Evolutionary conservation across 2,797 vertebrate genomes (phyloP).

Genomic region (Cirrhinus molitorella): DNA sequence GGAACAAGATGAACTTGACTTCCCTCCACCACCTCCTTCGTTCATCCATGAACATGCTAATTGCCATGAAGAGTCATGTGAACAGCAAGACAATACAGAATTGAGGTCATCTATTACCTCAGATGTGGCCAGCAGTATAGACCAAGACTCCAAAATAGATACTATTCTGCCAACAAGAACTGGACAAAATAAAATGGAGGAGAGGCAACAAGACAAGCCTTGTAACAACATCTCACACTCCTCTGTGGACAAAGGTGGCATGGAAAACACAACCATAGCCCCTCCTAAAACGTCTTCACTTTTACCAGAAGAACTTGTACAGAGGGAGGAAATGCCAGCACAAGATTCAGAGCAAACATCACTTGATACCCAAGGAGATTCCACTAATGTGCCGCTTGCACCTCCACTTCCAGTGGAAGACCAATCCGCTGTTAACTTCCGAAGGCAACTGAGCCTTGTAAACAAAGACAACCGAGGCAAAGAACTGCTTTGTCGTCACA

Average conservation of each 20-base stretch:
- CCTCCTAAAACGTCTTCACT: constrained; percentile 18
- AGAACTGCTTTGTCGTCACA: constrained; percentile 78
- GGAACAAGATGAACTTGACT: constrained; percentile 87
- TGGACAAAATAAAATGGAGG: constrained; percentile 3
- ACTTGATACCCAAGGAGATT: constrained; percentile 38
- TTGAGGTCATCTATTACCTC: background rate
- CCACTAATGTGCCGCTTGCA: constrained; percentile 50
- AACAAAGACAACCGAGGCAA: constrained; percentile 77
- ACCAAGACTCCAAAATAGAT: constrained; percentile 29
- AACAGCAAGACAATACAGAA: background rate
- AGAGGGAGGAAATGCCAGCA: constrained; percentile 31
- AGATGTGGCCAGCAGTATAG: constrained; percentile 13
- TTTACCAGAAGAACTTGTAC: constrained; percentile 45
- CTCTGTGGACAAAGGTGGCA: constrained; percentile 2
- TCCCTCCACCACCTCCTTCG: constrained; percentile 81
- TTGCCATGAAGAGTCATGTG: constrained; percentile 45
- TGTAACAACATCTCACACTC: constrained; percentile 25
- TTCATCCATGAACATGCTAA: constrained; percentile 63
- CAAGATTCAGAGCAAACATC: constrained; percentile 59
- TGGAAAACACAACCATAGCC: constrained; percentile 10
- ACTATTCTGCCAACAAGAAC: constrained; percentile 27
- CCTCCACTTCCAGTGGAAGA: constrained; percentile 68
- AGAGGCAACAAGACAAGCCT: background rate
- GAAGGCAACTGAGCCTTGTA: constrained; percentile 70
- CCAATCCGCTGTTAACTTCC: constrained; percentile 71